Evolutionary conservation across 2,888 invertebrate genomes (phyloP), one percentile per base, ranked within the genome.

Genomic region (Torymus tubicola): DNA sequence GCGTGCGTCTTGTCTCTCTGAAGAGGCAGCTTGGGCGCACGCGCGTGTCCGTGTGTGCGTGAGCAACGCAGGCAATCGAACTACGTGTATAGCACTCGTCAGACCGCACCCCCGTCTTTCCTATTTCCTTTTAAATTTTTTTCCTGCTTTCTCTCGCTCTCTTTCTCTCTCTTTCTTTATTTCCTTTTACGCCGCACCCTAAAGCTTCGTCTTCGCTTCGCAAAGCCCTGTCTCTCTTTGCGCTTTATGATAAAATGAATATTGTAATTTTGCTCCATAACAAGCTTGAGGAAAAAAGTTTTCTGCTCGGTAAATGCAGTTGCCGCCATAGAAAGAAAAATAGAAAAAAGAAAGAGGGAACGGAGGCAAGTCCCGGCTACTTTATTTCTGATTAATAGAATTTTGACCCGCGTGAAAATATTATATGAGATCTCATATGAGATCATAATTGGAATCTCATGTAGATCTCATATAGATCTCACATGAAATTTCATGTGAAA

Each of bases 91-190:
- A 64, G 31, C 31, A 5, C 31, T 8, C 24, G 58, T 21, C 4
- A 67, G 57, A 67, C 64, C 64, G 58, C 72, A 31, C 58, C 74
- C 77, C 61, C 67, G 24, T 65, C 55, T 42, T 68, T 78, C 53
- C 77, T 42, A 70, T 78, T 80, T 72, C 70, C 74, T 67, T 71
- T 75, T 53, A 53, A 67, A 16, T 50, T 71, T 21, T 50, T 70
- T 70, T 60, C 50, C 24, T 8, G 31, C 31, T 24, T 5, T 80
- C 42, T 21, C 61, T 50, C 52, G 61, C 42, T n/a, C 53, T 31
- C 55, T 53, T 21, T 60, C 60, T 24, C 61, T 50, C 24, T 68
- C 58, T n/a, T 24, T 55, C 55, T 53, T 21, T 60, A 76, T 67
- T 67, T 71, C 60, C 52, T 52, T 5, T 80, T 42, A 55, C 31